Conservation (phyloP, 1,140 invertebrate genomes). For the Zaprionus ghesquierei region DNA sequence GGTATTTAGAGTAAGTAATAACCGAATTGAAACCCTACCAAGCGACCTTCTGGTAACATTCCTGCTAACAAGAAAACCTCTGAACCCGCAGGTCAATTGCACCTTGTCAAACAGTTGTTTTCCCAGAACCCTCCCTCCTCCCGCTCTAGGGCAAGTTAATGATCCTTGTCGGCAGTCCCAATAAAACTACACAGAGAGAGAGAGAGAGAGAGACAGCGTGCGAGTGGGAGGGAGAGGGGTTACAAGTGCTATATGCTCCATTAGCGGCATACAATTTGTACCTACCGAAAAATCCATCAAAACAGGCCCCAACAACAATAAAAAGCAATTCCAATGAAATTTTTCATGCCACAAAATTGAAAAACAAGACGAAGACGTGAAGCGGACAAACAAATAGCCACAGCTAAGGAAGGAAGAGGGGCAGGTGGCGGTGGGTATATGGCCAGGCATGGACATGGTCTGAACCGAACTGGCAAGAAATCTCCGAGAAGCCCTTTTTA, state of each 20-base stretch:
- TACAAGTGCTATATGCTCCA: slow-evolving; percentile 59
- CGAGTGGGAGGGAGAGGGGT: neutral
- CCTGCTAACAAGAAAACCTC: neutral
- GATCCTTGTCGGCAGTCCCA: slow-evolving; percentile 52
- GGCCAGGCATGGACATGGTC: neutral
- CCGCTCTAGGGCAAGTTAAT: slow-evolving; percentile 29
- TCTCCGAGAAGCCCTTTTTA: slow-evolving; percentile 75
- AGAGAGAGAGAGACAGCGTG: neutral
- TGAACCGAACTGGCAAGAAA: slow-evolving; percentile 22
- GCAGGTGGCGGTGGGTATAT: neutral
- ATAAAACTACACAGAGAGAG: slow-evolving; percentile 14
- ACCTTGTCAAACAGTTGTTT: neutral
- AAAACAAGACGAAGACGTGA: slow-evolving; percentile 26
- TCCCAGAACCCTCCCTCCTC: neutral
- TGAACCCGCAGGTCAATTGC: neutral
- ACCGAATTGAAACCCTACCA: too few species aligned
- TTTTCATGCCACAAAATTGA: slow-evolving; percentile 72
- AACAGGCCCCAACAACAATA: slow-evolving; percentile 68
- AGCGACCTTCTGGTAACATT: too few species aligned
- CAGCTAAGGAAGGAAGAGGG: slow-evolving; percentile 21
- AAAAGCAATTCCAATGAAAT: slow-evolving; percentile 79
- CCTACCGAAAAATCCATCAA: slow-evolving; percentile 76
- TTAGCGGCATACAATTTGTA: slow-evolving; percentile 75
- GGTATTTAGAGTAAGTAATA: neutral
- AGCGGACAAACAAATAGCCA: slow-evolving; percentile 58